Evolutionary conservation across 1,140 invertebrate species (phyloP).

Genomic region (Paraescarpia echinospica): DNA sequence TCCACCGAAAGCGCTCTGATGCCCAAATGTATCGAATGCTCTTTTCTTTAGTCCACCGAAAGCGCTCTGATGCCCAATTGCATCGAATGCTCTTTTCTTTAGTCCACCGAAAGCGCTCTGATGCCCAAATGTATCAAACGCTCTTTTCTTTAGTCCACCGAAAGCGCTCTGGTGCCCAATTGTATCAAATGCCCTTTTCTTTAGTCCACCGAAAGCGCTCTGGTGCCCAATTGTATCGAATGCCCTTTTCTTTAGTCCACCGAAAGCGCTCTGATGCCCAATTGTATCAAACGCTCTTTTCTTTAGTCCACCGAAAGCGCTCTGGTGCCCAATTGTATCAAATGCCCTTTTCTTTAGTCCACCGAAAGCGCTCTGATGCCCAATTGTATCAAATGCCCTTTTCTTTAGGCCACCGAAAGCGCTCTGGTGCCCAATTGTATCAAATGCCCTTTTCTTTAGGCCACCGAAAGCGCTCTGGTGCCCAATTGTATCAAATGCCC

Average conservation of each 20-base stretch:
- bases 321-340: slow-evolving; percentile 19
- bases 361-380: no score
- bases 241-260: slow-evolving; percentile 18
- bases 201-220: slow-evolving; percentile 22
- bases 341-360: slow-evolving; percentile 2
- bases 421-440: no score
- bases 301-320: slow-evolving; percentile 15
- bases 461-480: not conserved
- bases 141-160: slow-evolving; percentile 23
- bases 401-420: no score
- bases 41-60: slow-evolving; percentile 25
- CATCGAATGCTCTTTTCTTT: slow-evolving; percentile 25
- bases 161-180: slow-evolving; percentile 29
- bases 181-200: slow-evolving; percentile 25
- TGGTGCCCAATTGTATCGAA: slow-evolving; percentile 21
- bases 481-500: slow-evolving; percentile 15
- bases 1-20: slow-evolving; percentile 22
- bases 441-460: slow-evolving; percentile 11
- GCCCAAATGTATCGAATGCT: slow-evolving; percentile 21
- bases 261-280: slow-evolving; percentile 14
- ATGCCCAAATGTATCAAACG: slow-evolving; percentile 16
- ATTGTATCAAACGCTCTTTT: slow-evolving; percentile 15
- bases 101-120: slow-evolving; percentile 24
- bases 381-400: no score
- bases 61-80: slow-evolving; percentile 16